Evolutionary conservation across 2,797 vertebrate species (phyloP), one percentile per base, ranked within the genome.

Genomic region (Danio aesculapii): DNA sequence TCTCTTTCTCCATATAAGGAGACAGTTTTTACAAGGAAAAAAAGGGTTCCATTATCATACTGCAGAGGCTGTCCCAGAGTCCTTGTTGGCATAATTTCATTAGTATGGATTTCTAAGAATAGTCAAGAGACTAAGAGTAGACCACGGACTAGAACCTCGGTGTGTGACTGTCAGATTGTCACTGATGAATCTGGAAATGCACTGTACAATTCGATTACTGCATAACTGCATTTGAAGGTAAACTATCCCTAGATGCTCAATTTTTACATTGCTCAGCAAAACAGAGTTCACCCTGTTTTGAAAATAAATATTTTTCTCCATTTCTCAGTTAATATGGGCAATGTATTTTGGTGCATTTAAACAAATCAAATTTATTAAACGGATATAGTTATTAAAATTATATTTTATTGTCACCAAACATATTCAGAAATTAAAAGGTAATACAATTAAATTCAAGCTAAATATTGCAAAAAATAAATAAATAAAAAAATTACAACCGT

Each of bases 61-160:
- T 62, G 69, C 79, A 79, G 61, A 21, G 73, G 58, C 59, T 78
- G 80, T 71, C 80, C 81, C 74, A 75, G 77, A 83, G 83, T 84
- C 68, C 67, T 75, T 19, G 70, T 50, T 76, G 77, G 75, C 71
- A 77, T 64, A 58, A 87, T 76, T 81, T 83, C 73, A 84, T 84
- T 84, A 81, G 77, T 68, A 83, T 63, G 30, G 55, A 47, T 19
- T 59, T 83, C 82, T 80, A 75, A 85, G 79, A 82, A 82, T 82
- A 84, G 79, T 75, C 75, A 57, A 77, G 57, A 62, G 78, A 84
- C 39, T 75, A 50, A 75, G 70, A 67, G 64, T 46, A 75, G 75
- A 49, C 72, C 21, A 69, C 41, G 63, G 46, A 79, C 69, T 13
- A 16, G 71, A 63, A 81, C 66, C 59, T 75, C 50, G 11, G 52